Evolutionary conservation across 2,113 vertebrate species (phyloP).

Genomic region (Spilogale gracilis): DNA sequence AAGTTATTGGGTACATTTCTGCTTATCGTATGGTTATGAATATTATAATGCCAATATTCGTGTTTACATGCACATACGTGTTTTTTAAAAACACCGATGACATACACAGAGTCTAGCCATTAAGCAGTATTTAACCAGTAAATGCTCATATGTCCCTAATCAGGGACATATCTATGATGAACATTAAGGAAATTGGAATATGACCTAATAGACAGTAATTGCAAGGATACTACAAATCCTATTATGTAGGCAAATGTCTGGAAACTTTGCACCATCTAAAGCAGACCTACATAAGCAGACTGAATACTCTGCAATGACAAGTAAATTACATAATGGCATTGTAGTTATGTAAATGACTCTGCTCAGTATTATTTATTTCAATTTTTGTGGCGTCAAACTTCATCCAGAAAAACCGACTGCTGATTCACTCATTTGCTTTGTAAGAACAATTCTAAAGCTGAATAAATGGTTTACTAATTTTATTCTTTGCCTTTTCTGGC

Average conservation of each 20-base stretch:
- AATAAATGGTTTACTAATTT: conserved; percentile 67
- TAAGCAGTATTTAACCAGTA: conserved; percentile 8
- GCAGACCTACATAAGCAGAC: conserved; percentile 8
- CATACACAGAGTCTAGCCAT: not conserved
- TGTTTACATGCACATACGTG: conserved; percentile 9
- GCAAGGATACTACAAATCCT: conserved; percentile 58
- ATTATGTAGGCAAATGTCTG: conserved; percentile 53
- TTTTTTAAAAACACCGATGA: conserved; percentile 32
- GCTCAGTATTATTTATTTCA: conserved; percentile 37
- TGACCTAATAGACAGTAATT: conserved; percentile 60
- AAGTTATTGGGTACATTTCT: conserved; percentile 57
- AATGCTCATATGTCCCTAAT: conserved; percentile 31
- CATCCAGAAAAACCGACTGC: conserved; percentile 52
- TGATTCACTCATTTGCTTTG: conserved; percentile 69
- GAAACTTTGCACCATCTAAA: conserved; percentile 50
- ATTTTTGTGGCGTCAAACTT: conserved; percentile 9
- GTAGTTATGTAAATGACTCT: conserved; percentile 17
- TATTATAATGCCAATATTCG: not conserved
- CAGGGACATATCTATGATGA: not conserved
- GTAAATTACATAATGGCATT: conserved; percentile 60
- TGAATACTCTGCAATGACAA: conserved; percentile 3
- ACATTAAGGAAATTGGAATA: conserved; percentile 40
- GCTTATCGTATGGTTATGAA: conserved; percentile 29
- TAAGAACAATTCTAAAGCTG: conserved; percentile 59
- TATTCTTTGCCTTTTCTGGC: conserved; percentile 56